phyloP scores from a whole-genome alignment of 2,113 vertebrate genomes.

The Semnornis frantzii region DNA sequence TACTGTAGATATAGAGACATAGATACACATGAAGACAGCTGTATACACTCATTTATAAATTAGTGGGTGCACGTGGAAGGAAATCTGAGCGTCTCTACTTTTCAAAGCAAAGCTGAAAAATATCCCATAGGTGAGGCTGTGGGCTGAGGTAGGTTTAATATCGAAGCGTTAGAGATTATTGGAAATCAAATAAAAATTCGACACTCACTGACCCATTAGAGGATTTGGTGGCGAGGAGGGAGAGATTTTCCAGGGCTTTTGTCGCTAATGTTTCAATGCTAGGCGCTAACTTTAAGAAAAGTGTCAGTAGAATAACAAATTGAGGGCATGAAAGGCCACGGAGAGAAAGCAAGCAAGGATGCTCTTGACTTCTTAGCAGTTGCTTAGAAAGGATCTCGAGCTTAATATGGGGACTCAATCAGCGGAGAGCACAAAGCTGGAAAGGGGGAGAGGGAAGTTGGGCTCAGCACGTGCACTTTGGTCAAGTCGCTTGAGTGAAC shows the following conservation, averaged over 20 bases:
- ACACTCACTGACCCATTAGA: conserved; percentile 68
- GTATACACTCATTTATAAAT: conserved; percentile 57
- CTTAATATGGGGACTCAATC: conserved; percentile 64
- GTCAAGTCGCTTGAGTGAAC: conserved; percentile 28
- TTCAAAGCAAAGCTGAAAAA: background rate
- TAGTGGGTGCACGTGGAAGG: conserved; percentile 49
- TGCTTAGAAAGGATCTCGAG: conserved; percentile 70
- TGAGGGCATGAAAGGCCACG: conserved; percentile 73
- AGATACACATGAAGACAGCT: conserved; percentile 30
- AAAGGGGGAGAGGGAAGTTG: conserved; percentile 23
- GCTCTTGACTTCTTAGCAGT: conserved; percentile 82
- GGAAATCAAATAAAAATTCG: conserved; percentile 64
- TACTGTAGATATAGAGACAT: conserved; percentile 31
- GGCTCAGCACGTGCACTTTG: conserved; percentile 60
- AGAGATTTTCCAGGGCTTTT: conserved; percentile 69
- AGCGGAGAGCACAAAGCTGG: conserved; percentile 59
- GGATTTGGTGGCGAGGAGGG: conserved; percentile 73
- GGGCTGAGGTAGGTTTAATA: conserved; percentile 24
- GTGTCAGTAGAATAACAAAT: conserved; percentile 74
- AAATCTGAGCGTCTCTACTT: conserved; percentile 7
- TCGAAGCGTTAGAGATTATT: conserved; percentile 23
- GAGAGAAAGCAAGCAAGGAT: conserved; percentile 70
- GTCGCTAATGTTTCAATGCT: conserved; percentile 68
- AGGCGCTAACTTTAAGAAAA: conserved; percentile 69
- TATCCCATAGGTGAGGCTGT: conserved; percentile 19